Percentiles rank a stretch among this genome's conserved stretches.
phyloP scores from a whole-genome alignment of 2,797 vertebrate species.

The Ptychobarbus kaznakovi region DNA sequence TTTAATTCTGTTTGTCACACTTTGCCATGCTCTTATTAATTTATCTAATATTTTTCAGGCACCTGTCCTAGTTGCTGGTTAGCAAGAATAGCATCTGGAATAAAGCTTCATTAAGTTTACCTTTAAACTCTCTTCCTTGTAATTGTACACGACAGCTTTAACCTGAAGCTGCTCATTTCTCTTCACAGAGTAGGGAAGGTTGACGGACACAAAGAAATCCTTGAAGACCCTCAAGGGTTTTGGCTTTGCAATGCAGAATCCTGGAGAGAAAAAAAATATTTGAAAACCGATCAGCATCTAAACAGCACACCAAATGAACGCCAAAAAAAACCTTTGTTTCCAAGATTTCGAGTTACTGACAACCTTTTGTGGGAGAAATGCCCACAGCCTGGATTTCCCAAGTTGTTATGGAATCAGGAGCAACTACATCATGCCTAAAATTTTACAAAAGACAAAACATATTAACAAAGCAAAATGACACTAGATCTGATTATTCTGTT shows the following conservation, averaged over 20 bases:
- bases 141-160: constrained; percentile 78
- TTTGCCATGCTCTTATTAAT: background rate
- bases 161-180: constrained; percentile 76
- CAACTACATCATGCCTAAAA: constrained; percentile 47
- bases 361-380: constrained; percentile 72
- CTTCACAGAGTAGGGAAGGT: constrained; percentile 74
- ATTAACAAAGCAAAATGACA: background rate
- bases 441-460: background rate
- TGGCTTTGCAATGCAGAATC: constrained; percentile 76
- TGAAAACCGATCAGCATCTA: background rate
- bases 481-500: background rate
- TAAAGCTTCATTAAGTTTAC: constrained; percentile 58
- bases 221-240: constrained; percentile 72
- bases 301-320: background rate
- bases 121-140: constrained; percentile 63
- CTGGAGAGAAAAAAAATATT: constrained; percentile 53
- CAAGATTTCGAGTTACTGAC: background rate
- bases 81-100: background rate
- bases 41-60: background rate
- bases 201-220: constrained; percentile 75
- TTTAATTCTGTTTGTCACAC: background rate
- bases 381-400: constrained; percentile 79
- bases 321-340: background rate
- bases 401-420: constrained; percentile 77
- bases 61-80: background rate